Evolutionary conservation across 2,888 invertebrate genomes (phyloP), one percentile per base, ranked within the genome.

Genomic region (Xanthorhoe designata): DNA sequence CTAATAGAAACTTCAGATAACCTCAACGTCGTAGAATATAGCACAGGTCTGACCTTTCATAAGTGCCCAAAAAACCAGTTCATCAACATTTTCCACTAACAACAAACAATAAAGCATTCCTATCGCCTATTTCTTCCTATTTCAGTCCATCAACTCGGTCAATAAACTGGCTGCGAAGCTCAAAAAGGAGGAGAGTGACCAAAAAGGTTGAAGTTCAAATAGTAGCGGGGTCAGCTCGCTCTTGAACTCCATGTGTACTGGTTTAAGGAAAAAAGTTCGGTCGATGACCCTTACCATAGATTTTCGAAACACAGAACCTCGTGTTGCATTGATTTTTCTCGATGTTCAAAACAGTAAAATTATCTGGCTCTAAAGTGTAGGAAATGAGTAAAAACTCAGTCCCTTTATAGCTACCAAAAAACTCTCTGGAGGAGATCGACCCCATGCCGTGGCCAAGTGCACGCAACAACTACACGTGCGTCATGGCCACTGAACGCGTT

Each of bases 181-280:
- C 68, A 61, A 68, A 68, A 68, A 68, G 57, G 67, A 68, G 53
- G 42, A 64, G 55, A 54, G 24, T 3, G 24, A 29, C 54, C 58
- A 65, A 69, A 69, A 65, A 62, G 62, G 57, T 64, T 63, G 65
- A 69, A 69, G 56, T 69, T 65, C 68, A 69, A 61, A 66, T 57
- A 66, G 61, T 54, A 58, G 65, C 61, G 60, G 72, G 78, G 80
- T 78, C 78, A 80, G 74, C 62, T 5, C 69, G 82, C 82, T 73
- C 82, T 82, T 82, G 82, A 82, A 81, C 82, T 71, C 75, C 47
- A 42, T 74, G 68, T 68, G 61, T 50, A 61, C 66, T 15, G 68
- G 64, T 62, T 66, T 61, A 66, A 69, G 61, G 67, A 68, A 71
- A 72, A 74, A 71, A 62, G 62, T 66, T 57, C 52, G 29, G 58